Conservation (phyloP, 2,113 vertebrate species). For the Orycteropus afer region DNA sequence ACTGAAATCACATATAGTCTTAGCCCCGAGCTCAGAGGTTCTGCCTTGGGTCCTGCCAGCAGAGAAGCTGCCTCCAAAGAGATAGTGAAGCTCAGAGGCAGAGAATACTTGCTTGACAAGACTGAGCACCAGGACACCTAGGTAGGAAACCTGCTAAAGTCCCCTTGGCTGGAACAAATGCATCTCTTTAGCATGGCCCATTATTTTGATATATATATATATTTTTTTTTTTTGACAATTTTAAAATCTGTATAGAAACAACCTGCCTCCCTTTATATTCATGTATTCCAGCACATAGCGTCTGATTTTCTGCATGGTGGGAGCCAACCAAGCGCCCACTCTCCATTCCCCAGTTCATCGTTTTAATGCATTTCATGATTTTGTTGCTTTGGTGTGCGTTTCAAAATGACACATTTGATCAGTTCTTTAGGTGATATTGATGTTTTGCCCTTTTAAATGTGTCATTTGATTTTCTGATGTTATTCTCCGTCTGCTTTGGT, state of each 20-base stretch:
- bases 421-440: conserved; percentile 85
- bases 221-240: conserved; percentile 54
- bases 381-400: conserved; percentile 84
- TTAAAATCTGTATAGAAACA: conserved; percentile 62
- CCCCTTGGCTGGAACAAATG: not conserved
- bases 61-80: not conserved
- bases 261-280: conserved; percentile 59
- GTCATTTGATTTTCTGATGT: conserved; percentile 88
- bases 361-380: conserved; percentile 84
- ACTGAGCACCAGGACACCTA: not conserved
- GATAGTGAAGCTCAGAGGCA: not conserved
- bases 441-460: conserved; percentile 89
- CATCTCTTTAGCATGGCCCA: conserved; percentile 6
- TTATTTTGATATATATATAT: conserved; percentile 63
- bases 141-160: not conserved
- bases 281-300: conserved; percentile 66
- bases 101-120: not conserved
- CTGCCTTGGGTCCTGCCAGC: not conserved
- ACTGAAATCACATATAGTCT: not conserved
- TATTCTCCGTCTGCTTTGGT: conserved; percentile 84
- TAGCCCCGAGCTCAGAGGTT: not conserved
- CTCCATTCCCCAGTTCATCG: conserved; percentile 49
- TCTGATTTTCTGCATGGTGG: conserved; percentile 79
- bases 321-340: conserved; percentile 55
- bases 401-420: conserved; percentile 85